These are phyloP conservation scores for Lacanobia oleracea DNA, from an alignment of 2,888 invertebrate species.

Conservation along the genomic window DNA sequence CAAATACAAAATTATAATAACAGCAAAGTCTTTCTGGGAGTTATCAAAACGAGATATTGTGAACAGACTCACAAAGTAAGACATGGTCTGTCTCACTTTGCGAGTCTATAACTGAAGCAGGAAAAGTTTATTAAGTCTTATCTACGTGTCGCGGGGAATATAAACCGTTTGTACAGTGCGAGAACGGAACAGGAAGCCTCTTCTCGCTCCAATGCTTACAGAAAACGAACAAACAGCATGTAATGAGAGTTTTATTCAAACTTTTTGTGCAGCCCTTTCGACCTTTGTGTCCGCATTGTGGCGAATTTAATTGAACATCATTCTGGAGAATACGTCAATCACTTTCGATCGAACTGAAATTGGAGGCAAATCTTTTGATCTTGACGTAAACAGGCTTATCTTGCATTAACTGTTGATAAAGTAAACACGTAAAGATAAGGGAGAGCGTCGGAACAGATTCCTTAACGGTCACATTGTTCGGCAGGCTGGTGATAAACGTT, in stretches of 20 bases:
- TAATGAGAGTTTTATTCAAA: conserved; percentile 80
- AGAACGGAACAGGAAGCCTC: conserved; percentile 83
- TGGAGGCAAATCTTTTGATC: conserved; percentile 28
- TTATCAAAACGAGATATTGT: conserved; percentile 59
- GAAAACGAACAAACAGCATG: conserved; percentile 81
- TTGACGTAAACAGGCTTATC: conserved; percentile 47
- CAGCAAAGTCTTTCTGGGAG: conserved; percentile 37
- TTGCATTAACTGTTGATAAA: conserved; percentile 62
- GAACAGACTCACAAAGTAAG: conserved; percentile 9
- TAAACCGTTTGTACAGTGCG: conserved; percentile 66
- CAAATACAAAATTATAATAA: conserved; percentile 53
- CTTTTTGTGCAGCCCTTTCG: conserved; percentile 82
- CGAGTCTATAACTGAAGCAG: conserved; percentile 62
- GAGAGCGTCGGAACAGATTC: conserved; percentile 66
- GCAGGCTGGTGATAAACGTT: conserved; percentile 59
- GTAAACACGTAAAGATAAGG: conserved; percentile 67
- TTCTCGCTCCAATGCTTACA: conserved; percentile 78
- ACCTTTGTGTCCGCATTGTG: conserved; percentile 74
- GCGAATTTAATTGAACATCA: conserved; percentile 68
- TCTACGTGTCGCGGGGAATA: conserved; percentile 67
- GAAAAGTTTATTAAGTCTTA: conserved; percentile 72
- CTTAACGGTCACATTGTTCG: conserved; percentile 71
- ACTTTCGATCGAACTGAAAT: conserved; percentile 38
- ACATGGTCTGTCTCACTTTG: conserved; percentile 31
- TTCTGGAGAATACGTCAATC: conserved; percentile 12